Percentiles rank a stretch among this genome's conserved stretches.
phyloP scores from a whole-genome alignment of 2,113 vertebrate genomes.

The Thalassarche chlororhynchos region DNA sequence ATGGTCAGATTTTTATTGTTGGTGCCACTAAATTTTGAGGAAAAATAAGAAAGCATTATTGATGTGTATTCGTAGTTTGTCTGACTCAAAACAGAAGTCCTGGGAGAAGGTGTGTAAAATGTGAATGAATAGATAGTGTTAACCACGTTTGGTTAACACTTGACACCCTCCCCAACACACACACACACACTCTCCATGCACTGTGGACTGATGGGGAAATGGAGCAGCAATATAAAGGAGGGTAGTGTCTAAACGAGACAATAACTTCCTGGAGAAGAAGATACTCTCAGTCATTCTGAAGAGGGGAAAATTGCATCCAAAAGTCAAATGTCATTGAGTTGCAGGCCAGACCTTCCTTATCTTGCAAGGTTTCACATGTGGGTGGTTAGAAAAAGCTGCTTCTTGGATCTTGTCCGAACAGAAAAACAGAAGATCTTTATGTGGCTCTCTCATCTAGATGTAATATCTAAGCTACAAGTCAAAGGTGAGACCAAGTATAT shows the following conservation, averaged over 20 bases:
- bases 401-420: not conserved
- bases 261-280: not conserved
- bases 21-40: not conserved
- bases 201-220: not conserved
- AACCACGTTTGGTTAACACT: not conserved
- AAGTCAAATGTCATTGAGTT: not conserved
- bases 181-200: rapidly evolving
- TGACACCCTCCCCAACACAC: not conserved
- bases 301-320: not conserved
- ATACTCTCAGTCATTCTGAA: not conserved
- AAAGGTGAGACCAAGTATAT: not conserved
- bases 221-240: not conserved
- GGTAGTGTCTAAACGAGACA: not conserved
- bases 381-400: not conserved
- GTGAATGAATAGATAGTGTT: not conserved
- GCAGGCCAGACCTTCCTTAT: not conserved
- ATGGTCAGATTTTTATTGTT: not conserved
- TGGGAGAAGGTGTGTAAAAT: not conserved
- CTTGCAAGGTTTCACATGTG: not conserved
- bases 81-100: not conserved
- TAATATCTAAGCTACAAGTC: not conserved
- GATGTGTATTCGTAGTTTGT: not conserved
- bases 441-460: not conserved
- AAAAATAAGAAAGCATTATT: not conserved
- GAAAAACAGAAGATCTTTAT: not conserved